Conservation (phyloP, 53 echinoderm and acorn worm species). For the Stichopus horrens region DNA sequence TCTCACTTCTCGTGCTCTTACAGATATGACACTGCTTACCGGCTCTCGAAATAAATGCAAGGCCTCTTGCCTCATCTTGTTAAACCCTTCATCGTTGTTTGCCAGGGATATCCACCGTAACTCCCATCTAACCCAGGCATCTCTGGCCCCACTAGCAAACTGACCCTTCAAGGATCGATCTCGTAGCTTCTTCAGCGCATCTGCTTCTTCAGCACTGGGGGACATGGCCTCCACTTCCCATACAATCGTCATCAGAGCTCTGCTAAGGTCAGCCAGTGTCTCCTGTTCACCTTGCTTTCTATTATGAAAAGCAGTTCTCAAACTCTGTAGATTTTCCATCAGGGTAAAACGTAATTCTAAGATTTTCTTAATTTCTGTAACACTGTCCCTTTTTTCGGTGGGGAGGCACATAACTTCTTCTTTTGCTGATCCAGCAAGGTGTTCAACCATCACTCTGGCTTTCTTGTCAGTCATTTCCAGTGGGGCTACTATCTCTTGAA, state of each 20-base stretch:
- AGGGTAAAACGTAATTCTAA: background rate
- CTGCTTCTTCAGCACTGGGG: background rate
- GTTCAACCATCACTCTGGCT: background rate
- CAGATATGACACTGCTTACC: no score
- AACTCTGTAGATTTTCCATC: background rate
- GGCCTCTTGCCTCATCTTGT: no score
- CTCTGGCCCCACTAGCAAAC: slow-evolving; percentile 57
- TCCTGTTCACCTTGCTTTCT: background rate
- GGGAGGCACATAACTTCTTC: slow-evolving; percentile 14
- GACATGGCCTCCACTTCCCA: background rate
- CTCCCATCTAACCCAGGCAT: slow-evolving; percentile 19
- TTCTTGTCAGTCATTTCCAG: slow-evolving; percentile 1
- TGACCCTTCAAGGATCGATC: slow-evolving; percentile 1
- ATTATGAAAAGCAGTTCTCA: slow-evolving; percentile 4
- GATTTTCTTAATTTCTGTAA: background rate
- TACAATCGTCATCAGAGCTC: background rate
- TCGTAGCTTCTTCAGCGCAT: background rate
- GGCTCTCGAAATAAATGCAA: no score
- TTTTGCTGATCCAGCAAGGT: slow-evolving; percentile 5
- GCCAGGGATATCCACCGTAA: no score
- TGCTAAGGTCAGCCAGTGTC: slow-evolving; percentile 17
- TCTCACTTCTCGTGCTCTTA: no score
- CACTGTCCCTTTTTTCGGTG: background rate
- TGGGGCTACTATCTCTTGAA: background rate
- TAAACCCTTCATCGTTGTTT: no score